A percentile compares a stretch with the other conserved stretches of the same genome.
These are phyloP conservation scores for Drosophila nigricruria DNA, from an alignment of 2,888 invertebrate species.

Conservation along the genomic window DNA sequence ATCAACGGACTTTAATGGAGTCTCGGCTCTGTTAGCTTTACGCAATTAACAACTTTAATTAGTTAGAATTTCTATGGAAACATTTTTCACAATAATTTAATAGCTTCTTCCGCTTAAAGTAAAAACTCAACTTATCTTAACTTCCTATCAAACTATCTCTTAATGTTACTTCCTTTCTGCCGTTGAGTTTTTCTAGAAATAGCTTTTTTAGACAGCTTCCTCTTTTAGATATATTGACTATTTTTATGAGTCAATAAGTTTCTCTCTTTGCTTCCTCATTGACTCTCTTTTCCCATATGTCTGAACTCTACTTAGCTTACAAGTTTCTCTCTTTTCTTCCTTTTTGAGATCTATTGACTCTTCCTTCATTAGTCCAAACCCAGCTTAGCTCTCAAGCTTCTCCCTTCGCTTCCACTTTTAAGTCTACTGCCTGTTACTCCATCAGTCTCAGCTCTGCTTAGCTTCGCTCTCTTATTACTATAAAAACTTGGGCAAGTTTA, in stretches of 20 bases:
- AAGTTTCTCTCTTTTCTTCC: neutral
- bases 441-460: neutral
- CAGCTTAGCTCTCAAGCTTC: neutral
- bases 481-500: conserved; percentile 1
- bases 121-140: neutral
- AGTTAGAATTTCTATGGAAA: conserved; percentile 3
- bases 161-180: neutral
- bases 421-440: neutral
- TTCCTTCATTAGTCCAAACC: neutral
- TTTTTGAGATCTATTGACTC: neutral
- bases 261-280: neutral
- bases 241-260: neutral
- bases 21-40: neutral
- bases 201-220: neutral
- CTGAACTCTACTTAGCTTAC: neutral
- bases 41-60: conserved; percentile 9
- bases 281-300: too few relatives aligned
- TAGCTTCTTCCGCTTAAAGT: conserved; percentile 1
- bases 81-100: conserved; percentile 4
- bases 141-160: conserved; percentile 1
- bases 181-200: neutral
- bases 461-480: neutral
- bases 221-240: neutral
- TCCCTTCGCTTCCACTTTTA: neutral
- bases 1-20: conserved; percentile 1